A percentile compares a stretch with the other conserved stretches of the same genome.
Conservation (phyloP, 2,888 invertebrate species). For the Parelbella ahira region DNA sequence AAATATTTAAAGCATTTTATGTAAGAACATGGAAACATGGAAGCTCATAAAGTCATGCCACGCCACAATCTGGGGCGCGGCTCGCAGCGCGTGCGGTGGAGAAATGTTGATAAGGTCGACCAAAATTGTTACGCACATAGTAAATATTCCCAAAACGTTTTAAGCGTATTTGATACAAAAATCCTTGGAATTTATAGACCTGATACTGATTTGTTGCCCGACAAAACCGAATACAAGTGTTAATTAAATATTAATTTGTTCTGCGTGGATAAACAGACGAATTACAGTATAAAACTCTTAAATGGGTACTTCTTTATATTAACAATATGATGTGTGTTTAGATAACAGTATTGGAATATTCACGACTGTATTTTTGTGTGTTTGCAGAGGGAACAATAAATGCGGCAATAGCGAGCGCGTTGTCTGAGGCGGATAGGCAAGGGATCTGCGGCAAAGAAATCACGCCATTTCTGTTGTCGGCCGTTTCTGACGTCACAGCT, state of each 20-base stretch:
- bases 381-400: conserved; percentile 80
- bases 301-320: too few species aligned
- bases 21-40: conserved; percentile 14
- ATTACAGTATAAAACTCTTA: too few species aligned
- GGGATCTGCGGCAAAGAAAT: conserved; percentile 91
- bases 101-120: conserved; percentile 7
- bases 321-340: too few species aligned
- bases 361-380: conserved; percentile 1
- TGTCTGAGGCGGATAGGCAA: conserved; percentile 79
- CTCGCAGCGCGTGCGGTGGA: conserved; percentile 3
- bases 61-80: conserved; percentile 3
- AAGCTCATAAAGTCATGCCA: conserved; percentile 5
- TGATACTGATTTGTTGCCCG: too few species aligned
- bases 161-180: not conserved
- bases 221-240: too few species aligned
- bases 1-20: conserved; percentile 14
- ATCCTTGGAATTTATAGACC: too few species aligned
- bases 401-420: conserved; percentile 85
- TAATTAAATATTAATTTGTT: too few species aligned
- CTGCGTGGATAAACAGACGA: too few species aligned
- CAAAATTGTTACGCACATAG: not conserved
- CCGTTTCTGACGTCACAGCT: conserved; percentile 88
- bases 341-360: too few species aligned
- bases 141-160: too few species aligned
- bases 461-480: conserved; percentile 93